Evolutionary conservation across 2,888 invertebrate genomes (phyloP).

Genomic region (Lithophane semibrunnea): DNA sequence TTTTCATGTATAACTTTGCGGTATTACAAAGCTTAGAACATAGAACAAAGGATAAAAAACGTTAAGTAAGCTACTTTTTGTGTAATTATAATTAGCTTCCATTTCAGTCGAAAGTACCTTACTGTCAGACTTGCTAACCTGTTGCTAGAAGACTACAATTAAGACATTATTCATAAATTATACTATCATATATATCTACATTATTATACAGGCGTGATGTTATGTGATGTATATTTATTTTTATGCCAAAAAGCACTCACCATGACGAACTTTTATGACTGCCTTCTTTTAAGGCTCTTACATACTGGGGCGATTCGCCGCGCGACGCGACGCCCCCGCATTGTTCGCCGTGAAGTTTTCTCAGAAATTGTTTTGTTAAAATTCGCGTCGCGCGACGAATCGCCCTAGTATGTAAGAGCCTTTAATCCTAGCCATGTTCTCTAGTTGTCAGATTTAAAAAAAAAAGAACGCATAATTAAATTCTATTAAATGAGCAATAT

Average conservation of each 20-base stretch:
- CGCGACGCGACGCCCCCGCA: no score
- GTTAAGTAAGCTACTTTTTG: not conserved
- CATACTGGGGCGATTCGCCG: no score
- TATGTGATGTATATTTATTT: constrained; percentile 19
- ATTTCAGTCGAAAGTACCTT: not conserved
- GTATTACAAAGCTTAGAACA: not conserved
- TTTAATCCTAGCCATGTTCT: constrained; percentile 15
- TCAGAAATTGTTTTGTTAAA: no score
- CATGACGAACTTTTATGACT: constrained; percentile 27
- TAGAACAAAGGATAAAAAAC: not conserved
- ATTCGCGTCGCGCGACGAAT: no score
- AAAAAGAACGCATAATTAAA: constrained; percentile 2
- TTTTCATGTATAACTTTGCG: not conserved
- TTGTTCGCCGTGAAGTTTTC: no score
- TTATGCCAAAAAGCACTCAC: constrained; percentile 49
- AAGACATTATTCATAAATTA: constrained; percentile 35
- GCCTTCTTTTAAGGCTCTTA: no score
- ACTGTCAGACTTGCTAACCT: not conserved
- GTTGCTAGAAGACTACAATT: constrained; percentile 14
- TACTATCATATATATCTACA: no score
- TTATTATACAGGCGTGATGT: no score
- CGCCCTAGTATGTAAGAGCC: no score
- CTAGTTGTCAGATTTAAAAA: constrained; percentile 24
- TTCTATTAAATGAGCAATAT: no score
- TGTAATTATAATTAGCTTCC: not conserved